Evolutionary conservation across 2,888 invertebrate genomes (phyloP), one percentile per base, ranked within the genome.

Genomic region (Cataglyphis rosenhaueri): DNA sequence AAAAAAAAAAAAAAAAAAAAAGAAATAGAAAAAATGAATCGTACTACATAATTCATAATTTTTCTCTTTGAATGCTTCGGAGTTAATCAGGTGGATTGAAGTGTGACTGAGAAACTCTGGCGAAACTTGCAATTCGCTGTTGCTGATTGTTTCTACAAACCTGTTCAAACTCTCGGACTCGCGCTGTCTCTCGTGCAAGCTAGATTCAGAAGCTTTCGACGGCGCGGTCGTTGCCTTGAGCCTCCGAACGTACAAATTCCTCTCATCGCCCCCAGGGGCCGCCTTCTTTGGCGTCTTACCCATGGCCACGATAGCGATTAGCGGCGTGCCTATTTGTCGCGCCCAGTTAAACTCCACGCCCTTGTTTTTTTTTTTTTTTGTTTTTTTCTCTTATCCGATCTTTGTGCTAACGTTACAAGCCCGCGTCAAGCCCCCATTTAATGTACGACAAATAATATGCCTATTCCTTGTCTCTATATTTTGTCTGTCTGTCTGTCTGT

Each of bases 231-330:
- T 88, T 85, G 92, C 87, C 91, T 92, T 93, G 86, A 91, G 89
- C 87, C 92, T 93, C 89, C 92, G 92, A 91, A 90, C 88, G 90
- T 90, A 89, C 86, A 90, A 90, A 93, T 92, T 91, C 89, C 92
- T 94, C 93, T 94, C 94, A 92, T 94, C 93, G 91, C 93, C 93
- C 89, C 92, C 93, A 92, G 92, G 91, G 88, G 91, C 90, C 91
- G 92, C 91, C 89, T 92, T 93, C 92, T 93, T 93, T 92, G 92
- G 90, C 90, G 92, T 91, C 92, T 93, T 94, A 93, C 92, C 91
- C 93, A 94, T 93, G 86, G 81, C 85, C 83, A 86, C 79, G 83
- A 83, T 79, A 81, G 68, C 78, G 59, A 44, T 82, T 86, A 81
- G 83, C 84, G 84, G 82, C 68, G 81, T 62, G 83, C 66, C 71